Evolutionary conservation across 1,140 invertebrate species (phyloP).

Genomic region (Stegodyphus dumicola): DNA sequence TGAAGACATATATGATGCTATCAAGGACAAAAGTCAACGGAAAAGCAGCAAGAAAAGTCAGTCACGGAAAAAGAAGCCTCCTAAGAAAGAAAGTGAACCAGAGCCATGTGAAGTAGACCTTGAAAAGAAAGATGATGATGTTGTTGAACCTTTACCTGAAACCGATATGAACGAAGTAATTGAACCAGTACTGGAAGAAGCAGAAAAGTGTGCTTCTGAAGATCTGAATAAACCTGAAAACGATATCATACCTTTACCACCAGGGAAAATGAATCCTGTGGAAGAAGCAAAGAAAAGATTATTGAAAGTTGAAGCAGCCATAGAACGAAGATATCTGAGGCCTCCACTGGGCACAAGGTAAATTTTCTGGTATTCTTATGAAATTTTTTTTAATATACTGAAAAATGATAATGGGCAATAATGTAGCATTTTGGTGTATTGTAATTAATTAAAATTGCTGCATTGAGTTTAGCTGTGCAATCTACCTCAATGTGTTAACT

Average conservation of each 20-base stretch:
- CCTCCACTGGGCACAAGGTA: slow-evolving; percentile 86
- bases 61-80: slow-evolving; percentile 24
- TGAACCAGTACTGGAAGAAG: slow-evolving; percentile 8
- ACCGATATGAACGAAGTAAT: not conserved
- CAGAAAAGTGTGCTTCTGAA: slow-evolving; percentile 33
- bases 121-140: slow-evolving; percentile 55
- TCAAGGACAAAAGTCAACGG: slow-evolving; percentile 23
- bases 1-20: slow-evolving; percentile 50
- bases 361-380: slow-evolving; percentile 62
- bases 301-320: slow-evolving; percentile 85
- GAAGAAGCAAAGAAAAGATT: slow-evolving; percentile 81
- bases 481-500: no score
- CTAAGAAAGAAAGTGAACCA: slow-evolving; percentile 38
- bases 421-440: no score
- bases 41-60: slow-evolving; percentile 40
- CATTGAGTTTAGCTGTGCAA: not conserved
- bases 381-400: no score
- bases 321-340: slow-evolving; percentile 92
- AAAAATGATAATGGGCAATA: no score
- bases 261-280: slow-evolving; percentile 71
- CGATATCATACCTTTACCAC: slow-evolving; percentile 27
- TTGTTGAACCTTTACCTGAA: not conserved
- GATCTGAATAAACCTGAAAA: slow-evolving; percentile 70
- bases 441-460: no score
- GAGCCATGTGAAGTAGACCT: slow-evolving; percentile 22